Percentiles rank a stretch among this genome's conserved stretches.
phyloP scores from a whole-genome alignment of 1,140 invertebrate genomes.

The Centruroides vittatus region DNA sequence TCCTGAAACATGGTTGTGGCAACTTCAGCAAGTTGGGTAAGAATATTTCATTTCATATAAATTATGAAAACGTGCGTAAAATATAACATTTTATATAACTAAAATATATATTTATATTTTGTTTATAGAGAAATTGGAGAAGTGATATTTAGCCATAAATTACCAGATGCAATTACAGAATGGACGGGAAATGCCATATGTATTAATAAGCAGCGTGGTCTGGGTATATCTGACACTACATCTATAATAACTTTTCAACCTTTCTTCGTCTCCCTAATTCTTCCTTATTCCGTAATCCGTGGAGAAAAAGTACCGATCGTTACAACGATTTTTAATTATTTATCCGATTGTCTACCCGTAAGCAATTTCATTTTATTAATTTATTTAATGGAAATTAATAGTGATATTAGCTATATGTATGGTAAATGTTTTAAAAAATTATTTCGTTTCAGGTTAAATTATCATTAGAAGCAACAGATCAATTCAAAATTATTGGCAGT shows the following conservation, averaged over 20 bases:
- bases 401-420: background rate
- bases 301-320: slow-evolving; percentile 50
- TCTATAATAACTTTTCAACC: slow-evolving; percentile 49
- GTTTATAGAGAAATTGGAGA: slow-evolving; percentile 37
- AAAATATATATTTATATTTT: slow-evolving; percentile 4
- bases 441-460: slow-evolving; percentile 33
- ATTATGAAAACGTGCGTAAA: too few relatives aligned
- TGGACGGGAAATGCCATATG: slow-evolving; percentile 57
- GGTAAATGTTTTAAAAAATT: slow-evolving; percentile 3
- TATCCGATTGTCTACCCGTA: slow-evolving; percentile 45
- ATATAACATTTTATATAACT: background rate
- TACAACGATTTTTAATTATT: slow-evolving; percentile 55
- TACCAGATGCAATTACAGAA: slow-evolving; percentile 57
- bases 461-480: slow-evolving; percentile 31
- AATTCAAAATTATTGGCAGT: slow-evolving; percentile 29
- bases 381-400: background rate
- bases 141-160: slow-evolving; percentile 31
- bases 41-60: background rate
- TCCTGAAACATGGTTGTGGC: slow-evolving; percentile 55
- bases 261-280: slow-evolving; percentile 52
- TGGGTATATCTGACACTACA: slow-evolving; percentile 42
- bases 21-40: slow-evolving; percentile 39
- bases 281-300: slow-evolving; percentile 53
- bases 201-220: slow-evolving; percentile 41
- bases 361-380: slow-evolving; percentile 18